Conservation (phyloP, 2,888 invertebrate species). For the Acanthoscelides obtectus region DNA sequence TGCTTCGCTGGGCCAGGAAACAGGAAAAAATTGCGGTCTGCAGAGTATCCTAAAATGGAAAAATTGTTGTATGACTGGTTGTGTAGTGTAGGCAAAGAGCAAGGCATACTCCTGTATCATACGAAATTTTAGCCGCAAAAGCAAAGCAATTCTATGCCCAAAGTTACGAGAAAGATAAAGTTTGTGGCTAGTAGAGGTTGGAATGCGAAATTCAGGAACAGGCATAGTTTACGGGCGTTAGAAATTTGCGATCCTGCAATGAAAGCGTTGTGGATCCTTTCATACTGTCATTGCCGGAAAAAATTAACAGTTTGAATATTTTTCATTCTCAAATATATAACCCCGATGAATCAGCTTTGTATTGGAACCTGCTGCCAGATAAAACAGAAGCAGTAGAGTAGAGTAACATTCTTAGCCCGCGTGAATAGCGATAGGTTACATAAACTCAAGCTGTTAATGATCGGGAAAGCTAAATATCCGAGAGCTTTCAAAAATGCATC, state of each 20-base stretch:
- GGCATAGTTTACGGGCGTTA: no score
- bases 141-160: slow-evolving; percentile 13
- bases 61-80: no score
- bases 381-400: no score
- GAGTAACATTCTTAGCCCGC: background rate
- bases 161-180: slow-evolving; percentile 8
- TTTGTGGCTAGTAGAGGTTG: slow-evolving; percentile 1
- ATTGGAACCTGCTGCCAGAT: background rate
- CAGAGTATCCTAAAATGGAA: no score
- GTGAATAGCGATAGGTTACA: background rate
- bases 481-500: no score
- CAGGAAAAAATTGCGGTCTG: no score
- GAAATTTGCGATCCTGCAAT: background rate
- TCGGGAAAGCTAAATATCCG: background rate
- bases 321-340: background rate
- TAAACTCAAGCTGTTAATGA: background rate
- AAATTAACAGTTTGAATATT: background rate
- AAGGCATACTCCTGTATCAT: slow-evolving; percentile 3
- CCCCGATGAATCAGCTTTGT: background rate
- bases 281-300: background rate
- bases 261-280: background rate
- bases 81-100: no score
- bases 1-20: no score
- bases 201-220: no score
- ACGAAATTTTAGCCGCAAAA: slow-evolving; percentile 13